Percentiles rank a stretch among this genome's conserved stretches.
These are phyloP conservation scores for Simalia tracyae DNA, from an alignment of 2,797 vertebrate genomes.

Conservation along the genomic window DNA sequence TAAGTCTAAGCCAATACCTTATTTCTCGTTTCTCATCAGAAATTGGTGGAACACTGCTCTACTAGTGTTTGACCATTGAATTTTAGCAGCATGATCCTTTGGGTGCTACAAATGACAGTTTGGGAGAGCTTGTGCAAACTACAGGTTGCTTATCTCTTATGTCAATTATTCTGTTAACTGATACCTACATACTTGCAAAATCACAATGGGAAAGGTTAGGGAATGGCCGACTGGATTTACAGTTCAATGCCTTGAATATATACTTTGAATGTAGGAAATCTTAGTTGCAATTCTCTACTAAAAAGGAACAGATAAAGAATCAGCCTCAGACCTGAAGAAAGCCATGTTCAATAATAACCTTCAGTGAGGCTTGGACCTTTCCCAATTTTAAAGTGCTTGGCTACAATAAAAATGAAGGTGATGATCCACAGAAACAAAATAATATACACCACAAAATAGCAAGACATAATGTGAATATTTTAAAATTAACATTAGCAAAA, in stretches of 20 bases:
- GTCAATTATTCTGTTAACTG: background rate
- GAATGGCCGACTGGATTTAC: background rate
- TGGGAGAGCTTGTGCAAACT: background rate
- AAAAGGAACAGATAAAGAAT: background rate
- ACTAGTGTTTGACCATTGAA: background rate
- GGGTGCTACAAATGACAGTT: background rate
- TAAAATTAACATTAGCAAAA: too few species aligned
- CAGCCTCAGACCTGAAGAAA: background rate
- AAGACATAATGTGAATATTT: too few species aligned
- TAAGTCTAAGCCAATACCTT: background rate
- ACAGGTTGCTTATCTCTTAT: background rate
- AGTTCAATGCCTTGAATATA: background rate
- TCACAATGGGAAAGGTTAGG: background rate
- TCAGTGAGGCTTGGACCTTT: background rate
- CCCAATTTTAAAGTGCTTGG: background rate
- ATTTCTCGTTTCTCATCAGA: background rate
- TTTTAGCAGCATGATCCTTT: background rate
- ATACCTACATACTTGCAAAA: background rate
- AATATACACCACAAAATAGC: background rate
- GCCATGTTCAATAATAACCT: background rate
- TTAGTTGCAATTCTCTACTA: background rate
- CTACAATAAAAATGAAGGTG: background rate
- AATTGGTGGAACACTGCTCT: background rate
- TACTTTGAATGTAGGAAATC: background rate
- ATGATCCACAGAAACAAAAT: background rate